These are phyloP conservation scores for Lophotis ruficrista DNA, from an alignment of 2,113 vertebrate genomes.

Conservation along the genomic window DNA sequence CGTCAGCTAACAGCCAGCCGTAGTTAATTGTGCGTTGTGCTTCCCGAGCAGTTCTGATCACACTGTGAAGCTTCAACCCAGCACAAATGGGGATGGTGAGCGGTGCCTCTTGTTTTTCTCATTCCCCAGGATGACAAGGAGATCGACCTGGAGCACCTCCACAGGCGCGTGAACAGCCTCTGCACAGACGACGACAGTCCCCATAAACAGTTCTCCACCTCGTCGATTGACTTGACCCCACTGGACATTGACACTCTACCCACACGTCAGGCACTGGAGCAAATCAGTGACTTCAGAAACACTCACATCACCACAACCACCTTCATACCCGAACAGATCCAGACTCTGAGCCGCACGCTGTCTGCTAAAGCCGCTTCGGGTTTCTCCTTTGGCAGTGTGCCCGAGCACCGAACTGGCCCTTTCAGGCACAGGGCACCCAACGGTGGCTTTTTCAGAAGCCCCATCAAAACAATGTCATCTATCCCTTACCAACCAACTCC, in stretches of 20 bases:
- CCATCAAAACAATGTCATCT: conserved; percentile 98
- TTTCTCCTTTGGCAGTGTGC: conserved; percentile 91
- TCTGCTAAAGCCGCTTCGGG: conserved; percentile 97
- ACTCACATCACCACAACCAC: conserved; percentile 99
- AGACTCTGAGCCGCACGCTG: conserved; percentile 98
- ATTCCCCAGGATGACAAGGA: conserved; percentile 95
- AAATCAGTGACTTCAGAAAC: conserved; percentile 99
- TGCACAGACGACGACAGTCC: conserved; percentile 99
- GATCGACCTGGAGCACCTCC: conserved; percentile 99
- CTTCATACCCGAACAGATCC: conserved; percentile 99
- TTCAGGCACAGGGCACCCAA: conserved; percentile 98
- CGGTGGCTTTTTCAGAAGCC: conserved; percentile 98
- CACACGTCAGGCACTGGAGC: conserved; percentile 95
- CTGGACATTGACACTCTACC: conserved; percentile 98
- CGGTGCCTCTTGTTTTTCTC: conserved; percentile 74
- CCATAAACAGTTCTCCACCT: conserved; percentile 99
- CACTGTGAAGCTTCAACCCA: conserved; percentile 30
- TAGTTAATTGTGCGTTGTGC: conserved; percentile 44
- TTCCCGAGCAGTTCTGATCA: conserved; percentile 43
- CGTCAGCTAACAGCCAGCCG: conserved; percentile 26
- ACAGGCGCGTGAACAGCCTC: conserved; percentile 98
- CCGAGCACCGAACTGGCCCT: conserved; percentile 97
- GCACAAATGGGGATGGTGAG: conserved; percentile 63
- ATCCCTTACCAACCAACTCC: conserved; percentile 98
- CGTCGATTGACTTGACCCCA: conserved; percentile 97